Conservation (phyloP, 2,888 invertebrate genomes). For the Rugalucina vietnamica region DNA sequence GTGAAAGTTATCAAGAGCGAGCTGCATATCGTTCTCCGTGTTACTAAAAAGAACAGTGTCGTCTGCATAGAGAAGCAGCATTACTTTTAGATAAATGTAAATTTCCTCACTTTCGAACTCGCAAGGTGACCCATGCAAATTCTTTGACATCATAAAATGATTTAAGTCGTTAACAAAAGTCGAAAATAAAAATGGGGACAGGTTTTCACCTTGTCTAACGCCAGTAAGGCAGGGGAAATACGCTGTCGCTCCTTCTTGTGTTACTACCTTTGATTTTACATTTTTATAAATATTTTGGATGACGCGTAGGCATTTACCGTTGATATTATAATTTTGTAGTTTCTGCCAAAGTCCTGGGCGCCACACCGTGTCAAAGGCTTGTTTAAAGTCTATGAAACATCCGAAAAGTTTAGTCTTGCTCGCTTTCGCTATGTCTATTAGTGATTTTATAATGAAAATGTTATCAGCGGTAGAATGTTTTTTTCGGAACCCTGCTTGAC, state of each 20-base stretch:
- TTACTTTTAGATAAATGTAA: conserved; percentile 12
- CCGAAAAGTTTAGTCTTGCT: background rate
- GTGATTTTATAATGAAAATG: background rate
- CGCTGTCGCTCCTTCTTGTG: background rate
- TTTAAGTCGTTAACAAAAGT: background rate
- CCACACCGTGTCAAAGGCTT: conserved; percentile 17
- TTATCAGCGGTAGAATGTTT: background rate
- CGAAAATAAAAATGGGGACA: background rate
- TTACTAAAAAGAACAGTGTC: conserved; percentile 39
- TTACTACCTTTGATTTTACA: background rate
- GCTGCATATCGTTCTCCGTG: conserved; percentile 14
- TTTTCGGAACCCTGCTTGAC: background rate
- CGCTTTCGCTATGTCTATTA: background rate
- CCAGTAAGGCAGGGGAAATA: background rate
- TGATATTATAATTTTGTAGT: background rate
- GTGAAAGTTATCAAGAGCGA: conserved; percentile 12
- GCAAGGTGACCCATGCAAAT: background rate
- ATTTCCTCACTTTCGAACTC: background rate
- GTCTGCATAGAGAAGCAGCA: conserved; percentile 37
- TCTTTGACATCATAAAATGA: background rate
- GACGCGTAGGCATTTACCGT: background rate
- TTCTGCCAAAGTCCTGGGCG: conserved; percentile 17
- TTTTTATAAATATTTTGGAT: conserved; percentile 7
- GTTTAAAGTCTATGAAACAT: background rate
- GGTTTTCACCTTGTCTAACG: conserved; percentile 22